These are phyloP conservation scores for Gryllus longicercus DNA, from an alignment of 2,888 invertebrate genomes.

Conservation along the genomic window DNA sequence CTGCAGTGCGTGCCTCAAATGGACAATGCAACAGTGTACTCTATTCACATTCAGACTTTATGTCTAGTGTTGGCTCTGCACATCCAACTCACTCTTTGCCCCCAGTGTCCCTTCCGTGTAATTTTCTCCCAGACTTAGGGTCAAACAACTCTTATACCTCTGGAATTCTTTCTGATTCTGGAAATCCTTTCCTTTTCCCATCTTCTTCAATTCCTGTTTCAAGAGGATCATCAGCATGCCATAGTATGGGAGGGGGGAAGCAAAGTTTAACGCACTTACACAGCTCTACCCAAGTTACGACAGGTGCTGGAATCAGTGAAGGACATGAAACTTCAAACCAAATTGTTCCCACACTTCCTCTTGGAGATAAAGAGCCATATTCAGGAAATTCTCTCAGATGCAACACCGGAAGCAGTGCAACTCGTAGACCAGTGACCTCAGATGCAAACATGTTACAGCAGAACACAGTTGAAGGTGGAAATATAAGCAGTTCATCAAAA, in stretches of 20 bases:
- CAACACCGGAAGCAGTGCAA: not conserved
- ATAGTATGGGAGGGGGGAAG: conserved; percentile 3
- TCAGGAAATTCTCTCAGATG: not conserved
- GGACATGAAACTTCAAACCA: not conserved
- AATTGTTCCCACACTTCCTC: not conserved
- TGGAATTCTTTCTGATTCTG: conserved; percentile 21
- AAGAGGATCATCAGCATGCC: not conserved
- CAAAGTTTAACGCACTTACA: conserved; percentile 24
- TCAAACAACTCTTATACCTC: conserved; percentile 23
- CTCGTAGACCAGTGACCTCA: not conserved
- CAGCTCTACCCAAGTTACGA: not conserved
- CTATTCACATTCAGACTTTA: conserved; percentile 22
- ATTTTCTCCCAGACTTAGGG: conserved; percentile 24
- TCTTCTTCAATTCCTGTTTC: not conserved
- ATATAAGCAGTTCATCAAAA: conserved; percentile 25
- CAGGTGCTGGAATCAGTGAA: not conserved
- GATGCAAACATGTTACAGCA: conserved; percentile 4
- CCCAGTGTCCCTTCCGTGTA: conserved; percentile 24
- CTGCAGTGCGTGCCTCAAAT: not conserved
- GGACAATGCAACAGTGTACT: conserved; percentile 19
- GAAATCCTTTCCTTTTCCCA: conserved; percentile 27
- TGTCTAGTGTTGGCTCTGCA: conserved; percentile 3
- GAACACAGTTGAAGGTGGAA: conserved; percentile 11
- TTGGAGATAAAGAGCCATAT: not conserved
- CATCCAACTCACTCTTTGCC: not conserved